phyloP scores from a whole-genome alignment of 2,797 vertebrate species.

The Helicolenus hilgendorfi region DNA sequence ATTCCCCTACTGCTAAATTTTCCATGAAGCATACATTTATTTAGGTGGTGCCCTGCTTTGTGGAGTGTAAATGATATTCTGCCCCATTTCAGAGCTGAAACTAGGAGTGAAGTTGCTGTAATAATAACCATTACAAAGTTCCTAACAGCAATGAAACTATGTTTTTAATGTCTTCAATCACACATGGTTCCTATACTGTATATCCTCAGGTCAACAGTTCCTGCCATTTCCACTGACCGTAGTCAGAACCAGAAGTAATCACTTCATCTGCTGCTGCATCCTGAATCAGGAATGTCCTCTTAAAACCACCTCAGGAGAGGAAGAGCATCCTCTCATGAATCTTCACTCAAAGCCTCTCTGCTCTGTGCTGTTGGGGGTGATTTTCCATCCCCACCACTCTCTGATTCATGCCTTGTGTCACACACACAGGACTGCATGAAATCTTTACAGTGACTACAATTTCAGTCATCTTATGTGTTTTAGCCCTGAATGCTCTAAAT shows the following conservation, averaged over 20 bases:
- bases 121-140: conserved; percentile 24
- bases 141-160: neutral
- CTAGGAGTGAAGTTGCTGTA: neutral
- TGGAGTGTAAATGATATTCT: conserved; percentile 2
- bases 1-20: conserved; percentile 6
- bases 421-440: neutral
- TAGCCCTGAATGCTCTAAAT: neutral
- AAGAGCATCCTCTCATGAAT: conserved; percentile 65
- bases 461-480: neutral
- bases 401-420: neutral
- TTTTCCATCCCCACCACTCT: conserved; percentile 28
- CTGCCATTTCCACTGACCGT: conserved; percentile 30
- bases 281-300: conserved; percentile 62
- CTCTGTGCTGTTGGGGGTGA: conserved; percentile 14
- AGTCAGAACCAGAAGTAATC: conserved; percentile 39
- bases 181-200: conserved; percentile 11
- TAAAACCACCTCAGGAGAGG: conserved; percentile 49
- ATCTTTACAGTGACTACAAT: neutral
- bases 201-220: conserved; percentile 22
- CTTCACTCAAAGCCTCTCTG: conserved; percentile 34
- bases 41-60: conserved; percentile 26
- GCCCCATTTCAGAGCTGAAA: conserved; percentile 16
- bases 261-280: conserved; percentile 55
- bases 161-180: conserved; percentile 20
- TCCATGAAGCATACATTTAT: conserved; percentile 26